Base-by-base conservation (phyloP, 2,888 invertebrate species). In the Eremobia ochroleuca region DNA sequence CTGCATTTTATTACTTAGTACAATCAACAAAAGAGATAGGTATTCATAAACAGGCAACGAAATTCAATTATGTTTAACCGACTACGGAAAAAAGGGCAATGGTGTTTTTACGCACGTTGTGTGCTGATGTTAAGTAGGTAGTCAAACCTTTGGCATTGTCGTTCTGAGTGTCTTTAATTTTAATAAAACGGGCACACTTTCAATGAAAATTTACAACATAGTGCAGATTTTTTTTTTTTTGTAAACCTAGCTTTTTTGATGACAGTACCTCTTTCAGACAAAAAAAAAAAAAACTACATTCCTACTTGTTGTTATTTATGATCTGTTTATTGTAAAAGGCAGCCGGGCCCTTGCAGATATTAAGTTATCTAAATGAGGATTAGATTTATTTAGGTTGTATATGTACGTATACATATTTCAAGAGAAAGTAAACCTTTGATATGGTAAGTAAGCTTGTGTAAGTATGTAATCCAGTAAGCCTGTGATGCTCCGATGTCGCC, bases 301-400 rank as follows among this genome's bases (percentile, higher is more conserved):
- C 85, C 85, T 85, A 73, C 59, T 81, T 68, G 43, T 76, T 81
- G 67, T 65, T 82, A 85, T 73, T 69, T 86, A 85, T 25, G 77
- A 86, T 79, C 75, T 76, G 76, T 73, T 67, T 52, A 71, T 72
- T 77, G 52, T 71, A 64, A 62, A 61, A 49, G 76, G 69, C 66
- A 82, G 61, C 61, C 68, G 40, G 69, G 61, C 68, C 68, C 73
- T 72, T 73, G 79, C 73, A 79, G 68, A 65, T 72, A 69, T 37
- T 67, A 37, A 59, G 55, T 76, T 72, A 85, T 80, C 52, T 21
- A 69, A 68, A 43, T 65, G 73, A 40, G 49, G 46, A 67, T 77
- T 59, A 67, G 71, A 71, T 74, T 49, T 82, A 82, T 73, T 71
- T 77, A 61, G 66, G 31, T 64, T 77, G 49, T 64, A n/a, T 73